Evolutionary conservation across 2,113 vertebrate species (phyloP).

Genomic region (Ammospiza caudacuta): DNA sequence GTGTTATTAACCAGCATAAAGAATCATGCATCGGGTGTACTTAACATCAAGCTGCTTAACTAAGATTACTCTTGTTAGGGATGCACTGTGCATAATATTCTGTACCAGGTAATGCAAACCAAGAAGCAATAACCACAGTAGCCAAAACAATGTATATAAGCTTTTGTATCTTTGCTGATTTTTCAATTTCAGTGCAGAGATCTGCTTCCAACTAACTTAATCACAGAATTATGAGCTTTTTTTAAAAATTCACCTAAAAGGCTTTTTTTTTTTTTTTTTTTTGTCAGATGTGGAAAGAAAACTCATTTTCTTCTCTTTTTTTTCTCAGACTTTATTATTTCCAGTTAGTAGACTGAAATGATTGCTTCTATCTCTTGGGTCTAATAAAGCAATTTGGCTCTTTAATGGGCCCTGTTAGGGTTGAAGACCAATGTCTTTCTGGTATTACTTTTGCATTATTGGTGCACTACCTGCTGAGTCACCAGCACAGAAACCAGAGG

Average conservation of each 20-base stretch:
- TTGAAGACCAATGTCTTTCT: conserved; percentile 73
- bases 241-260: conserved; percentile 7
- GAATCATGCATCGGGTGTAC: not conserved
- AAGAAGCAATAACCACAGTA: not conserved
- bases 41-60: conserved; percentile 57
- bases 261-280: not conserved
- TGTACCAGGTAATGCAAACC: not conserved
- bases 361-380: conserved; percentile 71
- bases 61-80: not conserved
- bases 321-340: conserved; percentile 58
- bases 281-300: conserved; percentile 7
- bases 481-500: conserved; percentile 72
- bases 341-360: conserved; percentile 67
- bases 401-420: conserved; percentile 74
- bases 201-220: not conserved
- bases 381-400: conserved; percentile 75
- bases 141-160: not conserved
- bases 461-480: conserved; percentile 76
- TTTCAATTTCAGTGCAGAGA: not conserved
- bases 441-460: conserved; percentile 62
- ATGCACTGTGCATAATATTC: not conserved
- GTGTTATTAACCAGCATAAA: conserved; percentile 29
- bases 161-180: not conserved
- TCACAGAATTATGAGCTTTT: not conserved
- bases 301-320: not conserved